These are phyloP conservation scores for Euwallacea fornicatus DNA, from an alignment of 1,140 invertebrate genomes.

Conservation along the genomic window DNA sequence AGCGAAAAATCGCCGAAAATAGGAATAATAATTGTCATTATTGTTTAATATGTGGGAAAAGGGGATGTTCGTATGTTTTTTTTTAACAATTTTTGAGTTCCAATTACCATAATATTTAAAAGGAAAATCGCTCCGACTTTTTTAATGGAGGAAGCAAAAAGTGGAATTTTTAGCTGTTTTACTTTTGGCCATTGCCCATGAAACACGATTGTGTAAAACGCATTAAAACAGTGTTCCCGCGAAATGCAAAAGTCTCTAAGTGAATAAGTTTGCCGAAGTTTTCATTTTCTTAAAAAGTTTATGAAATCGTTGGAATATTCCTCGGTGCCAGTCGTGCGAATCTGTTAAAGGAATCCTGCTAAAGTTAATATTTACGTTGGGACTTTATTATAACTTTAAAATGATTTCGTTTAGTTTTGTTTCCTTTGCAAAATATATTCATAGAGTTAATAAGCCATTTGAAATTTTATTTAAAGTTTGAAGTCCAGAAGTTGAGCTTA, in stretches of 20 bases:
- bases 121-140: not conserved
- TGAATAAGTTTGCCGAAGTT: constrained; percentile 12
- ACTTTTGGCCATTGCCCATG: not conserved
- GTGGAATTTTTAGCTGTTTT: constrained; percentile 5
- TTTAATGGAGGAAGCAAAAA: not conserved
- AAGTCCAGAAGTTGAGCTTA: too few relatives aligned
- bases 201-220: constrained; percentile 11
- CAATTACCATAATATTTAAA: too few relatives aligned
- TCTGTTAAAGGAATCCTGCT: constrained; percentile 8
- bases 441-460: too few relatives aligned
- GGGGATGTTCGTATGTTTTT: too few relatives aligned
- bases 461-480: too few relatives aligned
- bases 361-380: constrained; percentile 16
- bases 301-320: constrained; percentile 7
- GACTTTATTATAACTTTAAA: constrained; percentile 15
- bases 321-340: constrained; percentile 9
- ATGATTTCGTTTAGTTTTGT: not conserved
- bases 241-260: constrained; percentile 11
- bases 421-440: too few relatives aligned
- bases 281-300: constrained; percentile 16
- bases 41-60: too few relatives aligned
- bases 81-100: too few relatives aligned
- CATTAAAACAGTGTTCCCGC: constrained; percentile 3
- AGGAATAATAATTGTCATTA: too few relatives aligned
- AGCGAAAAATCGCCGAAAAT: too few relatives aligned